Evolutionary conservation across 2,888 invertebrate species (phyloP).

Genomic region (Rhabditoides inermis): DNA sequence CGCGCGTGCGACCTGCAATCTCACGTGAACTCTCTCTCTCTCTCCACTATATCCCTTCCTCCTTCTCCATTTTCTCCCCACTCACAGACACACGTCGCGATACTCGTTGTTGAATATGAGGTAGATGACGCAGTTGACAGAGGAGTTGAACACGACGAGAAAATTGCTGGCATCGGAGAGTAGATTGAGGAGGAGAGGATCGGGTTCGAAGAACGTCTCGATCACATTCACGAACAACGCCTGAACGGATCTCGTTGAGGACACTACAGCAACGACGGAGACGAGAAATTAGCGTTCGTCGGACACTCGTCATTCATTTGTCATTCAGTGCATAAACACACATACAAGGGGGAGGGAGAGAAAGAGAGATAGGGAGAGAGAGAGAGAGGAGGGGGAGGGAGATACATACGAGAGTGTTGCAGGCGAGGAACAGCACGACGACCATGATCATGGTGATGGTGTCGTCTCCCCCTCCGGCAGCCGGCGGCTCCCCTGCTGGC

Average conservation of each 20-base stretch:
- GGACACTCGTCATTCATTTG: not conserved
- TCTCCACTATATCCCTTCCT: not conserved
- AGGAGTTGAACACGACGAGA: constrained; percentile 51
- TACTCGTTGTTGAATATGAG: constrained; percentile 47
- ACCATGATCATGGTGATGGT: constrained; percentile 53
- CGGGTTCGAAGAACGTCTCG: constrained; percentile 50
- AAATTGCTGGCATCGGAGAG: constrained; percentile 51
- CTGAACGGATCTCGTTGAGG: too few species aligned
- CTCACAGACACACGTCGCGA: constrained; percentile 38
- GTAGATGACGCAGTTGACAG: constrained; percentile 52
- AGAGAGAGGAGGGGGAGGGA: not conserved
- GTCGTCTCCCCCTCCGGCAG: constrained; percentile 36
- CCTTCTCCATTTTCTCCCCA: too few species aligned
- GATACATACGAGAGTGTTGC: constrained; percentile 44
- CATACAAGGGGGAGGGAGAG: too few species aligned
- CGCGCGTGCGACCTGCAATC: constrained; percentile 14
- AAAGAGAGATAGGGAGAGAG: not conserved
- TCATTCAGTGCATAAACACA: not conserved
- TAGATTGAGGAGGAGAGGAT: constrained; percentile 44
- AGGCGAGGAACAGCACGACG: constrained; percentile 49
- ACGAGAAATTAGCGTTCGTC: not conserved
- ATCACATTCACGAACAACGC: constrained; percentile 50
- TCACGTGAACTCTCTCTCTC: not conserved
- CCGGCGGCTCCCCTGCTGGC: not conserved
- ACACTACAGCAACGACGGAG: too few species aligned